Base-by-base conservation (phyloP, 2,113 vertebrate species). In the Caretta caretta region DNA sequence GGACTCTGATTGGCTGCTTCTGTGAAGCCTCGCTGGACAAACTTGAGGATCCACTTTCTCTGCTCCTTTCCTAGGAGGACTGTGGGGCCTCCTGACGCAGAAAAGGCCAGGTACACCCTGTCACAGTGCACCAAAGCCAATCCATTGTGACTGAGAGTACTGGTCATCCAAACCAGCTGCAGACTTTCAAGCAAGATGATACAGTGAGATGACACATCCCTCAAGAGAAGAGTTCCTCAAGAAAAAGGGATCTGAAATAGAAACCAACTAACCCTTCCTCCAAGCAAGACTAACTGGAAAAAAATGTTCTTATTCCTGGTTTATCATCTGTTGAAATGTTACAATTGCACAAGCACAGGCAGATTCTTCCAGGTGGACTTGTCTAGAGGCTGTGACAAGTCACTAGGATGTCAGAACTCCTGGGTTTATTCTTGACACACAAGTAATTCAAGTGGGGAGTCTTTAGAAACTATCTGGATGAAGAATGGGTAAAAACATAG, bases 261-360 rank as follows among this genome's bases (percentile, higher is more conserved):
- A 95, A 90, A 89, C 86, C 65, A 95, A 93, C 59, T 83, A 86
- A 95, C 89, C 80, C 62, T 80, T 92, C 79, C 94, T 85, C 79
- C 51, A 82, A 82, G 94, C 27, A 12, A 96, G 88, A 91, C 81
- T 10, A 25, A 51, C 22, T 92, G 59, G 88, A 49, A 89, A 94
- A 46, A 62, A 92, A 42, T 1, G 48, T 5, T 90, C 88, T 50
- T 31, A 75, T 81, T 92, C 83, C 65, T 93, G 53, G 95, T 96
- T 95, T 96, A 91, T 97, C 95, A 92, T 96, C 57, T 82, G 76
- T 75, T 49, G 76, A 96, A 91, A 94, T 79, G 82, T 91, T 94
- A 92, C 83, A 91, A 89, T 88, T 96, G 86, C 81, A 84, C 88
- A 79, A 91, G 81, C 25, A 84, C 75, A 79, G 83, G 91, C 35